Base-by-base conservation (phyloP, 2,888 invertebrate species). In the Phyllotreta cruciferae region DNA sequence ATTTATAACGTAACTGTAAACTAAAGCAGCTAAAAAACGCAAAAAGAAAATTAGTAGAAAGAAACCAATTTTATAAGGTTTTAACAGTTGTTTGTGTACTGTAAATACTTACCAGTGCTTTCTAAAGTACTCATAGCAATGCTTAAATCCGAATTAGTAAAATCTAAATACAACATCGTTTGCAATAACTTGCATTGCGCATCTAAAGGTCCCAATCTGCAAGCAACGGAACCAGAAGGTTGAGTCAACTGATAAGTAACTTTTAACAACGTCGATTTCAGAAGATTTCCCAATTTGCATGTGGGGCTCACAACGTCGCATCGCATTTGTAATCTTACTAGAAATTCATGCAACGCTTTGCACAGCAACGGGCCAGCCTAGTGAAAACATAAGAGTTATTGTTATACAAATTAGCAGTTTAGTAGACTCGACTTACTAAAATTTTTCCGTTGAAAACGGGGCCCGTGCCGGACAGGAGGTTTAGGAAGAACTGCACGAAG, bases 351-450 rank as follows among this genome's bases (percentile, higher is more conserved):
- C 67, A 92, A 82, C 45, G 90, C 87, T 76, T 87, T 88, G 78
- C 90, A 90, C 71, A 90, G 86, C 66, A 90, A 89, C 10, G 91
- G 91, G 6, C 92, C 92, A 71, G 90, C 90, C 90, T 91, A 71
- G 4, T 39, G 71, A 77, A 39, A 11, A 38, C 14, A 56, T 10
- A 45, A 41, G 3, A 14, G 3, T 11, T 10, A 50, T 50, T 50
- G 34, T 9, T 9, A 45, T 2, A 45, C 45, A 45, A 41, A 13
- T 52, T 13, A 52, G 38, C 13, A 10, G 13, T 10, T 35, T 52
- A 10, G 8, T 7, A 37, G 3, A 42, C 7, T 45, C 13, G 34
- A 82, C 84, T 83, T 74, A 84, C 84, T 75, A 83, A 82, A 68
- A 84, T 83, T 72, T 84, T 85, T 67, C 85, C 83, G 42, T 82